Evolutionary conservation across 2,888 invertebrate species (phyloP).

Genomic region (Stratiomys singularior): DNA sequence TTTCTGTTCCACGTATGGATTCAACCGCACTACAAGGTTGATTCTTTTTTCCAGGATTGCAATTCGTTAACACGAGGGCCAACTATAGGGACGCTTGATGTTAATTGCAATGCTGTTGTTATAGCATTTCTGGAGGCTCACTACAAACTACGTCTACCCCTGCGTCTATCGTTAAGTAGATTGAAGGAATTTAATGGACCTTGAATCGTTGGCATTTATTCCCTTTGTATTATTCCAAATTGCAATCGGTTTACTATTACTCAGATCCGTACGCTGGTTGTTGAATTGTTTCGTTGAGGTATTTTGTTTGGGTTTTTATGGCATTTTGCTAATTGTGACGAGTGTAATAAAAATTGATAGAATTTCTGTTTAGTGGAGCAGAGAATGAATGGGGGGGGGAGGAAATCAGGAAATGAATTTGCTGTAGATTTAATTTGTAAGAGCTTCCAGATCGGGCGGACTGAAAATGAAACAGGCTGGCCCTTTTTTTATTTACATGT

Average conservation of each 20-base stretch:
- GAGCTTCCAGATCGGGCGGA: too few species aligned
- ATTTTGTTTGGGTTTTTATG: constrained; percentile 38
- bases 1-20: neutral
- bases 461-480: too few species aligned
- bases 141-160: constrained; percentile 13
- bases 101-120: constrained; percentile 27
- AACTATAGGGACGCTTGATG: neutral
- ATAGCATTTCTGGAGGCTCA: neutral
- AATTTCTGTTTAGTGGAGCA: constrained; percentile 28
- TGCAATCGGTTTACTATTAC: constrained; percentile 51
- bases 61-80: neutral
- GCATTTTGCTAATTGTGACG: constrained; percentile 44
- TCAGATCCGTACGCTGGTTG: neutral
- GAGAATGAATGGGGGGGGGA: constrained; percentile 29
- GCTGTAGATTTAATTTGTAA: too few species aligned
- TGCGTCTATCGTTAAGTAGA: constrained; percentile 48
- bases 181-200: constrained; percentile 53
- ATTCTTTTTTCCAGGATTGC: neutral
- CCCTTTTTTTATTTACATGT: too few species aligned
- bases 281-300: constrained; percentile 7
- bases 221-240: constrained; percentile 48
- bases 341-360: constrained; percentile 38
- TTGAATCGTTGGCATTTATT: constrained; percentile 52
- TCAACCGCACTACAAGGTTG: neutral
- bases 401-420: too few species aligned